These are phyloP conservation scores for Phymatocera aterrima DNA, from an alignment of 2,888 invertebrate genomes.

Conservation along the genomic window DNA sequence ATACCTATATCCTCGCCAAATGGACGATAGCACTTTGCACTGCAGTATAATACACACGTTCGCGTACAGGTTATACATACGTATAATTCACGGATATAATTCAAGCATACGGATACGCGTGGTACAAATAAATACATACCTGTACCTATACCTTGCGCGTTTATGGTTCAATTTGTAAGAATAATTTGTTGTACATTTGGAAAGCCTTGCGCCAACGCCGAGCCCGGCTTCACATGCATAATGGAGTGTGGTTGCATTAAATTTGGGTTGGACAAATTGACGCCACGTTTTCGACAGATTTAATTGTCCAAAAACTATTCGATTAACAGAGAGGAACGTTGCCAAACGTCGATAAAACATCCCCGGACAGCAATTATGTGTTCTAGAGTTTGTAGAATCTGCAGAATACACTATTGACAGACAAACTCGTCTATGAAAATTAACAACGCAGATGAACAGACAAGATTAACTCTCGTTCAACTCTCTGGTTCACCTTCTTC, in stretches of 20 bases:
- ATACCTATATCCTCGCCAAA: neutral
- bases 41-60: neutral
- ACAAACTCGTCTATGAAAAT: too few relatives aligned
- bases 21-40: neutral
- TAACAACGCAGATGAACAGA: too few relatives aligned
- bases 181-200: slow-evolving; percentile 22
- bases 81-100: neutral
- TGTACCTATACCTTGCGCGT: neutral
- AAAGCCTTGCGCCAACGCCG: too few relatives aligned
- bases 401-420: too few relatives aligned
- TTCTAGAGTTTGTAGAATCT: slow-evolving; percentile 48
- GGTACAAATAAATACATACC: neutral
- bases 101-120: neutral
- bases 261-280: slow-evolving; percentile 59
- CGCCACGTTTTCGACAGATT: slow-evolving; percentile 55
- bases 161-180: slow-evolving; percentile 38
- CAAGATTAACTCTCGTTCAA: too few relatives aligned
- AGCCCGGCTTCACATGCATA: slow-evolving; percentile 55
- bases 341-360: slow-evolving; percentile 52
- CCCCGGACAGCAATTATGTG: slow-evolving; percentile 35
- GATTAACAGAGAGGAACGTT: slow-evolving; percentile 60
- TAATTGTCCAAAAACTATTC: slow-evolving; percentile 65
- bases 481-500: too few relatives aligned
- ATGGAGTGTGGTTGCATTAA: slow-evolving; percentile 59
- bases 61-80: neutral